Evolutionary conservation across 2,888 invertebrate species (phyloP).

Genomic region (Aplocera efformata): DNA sequence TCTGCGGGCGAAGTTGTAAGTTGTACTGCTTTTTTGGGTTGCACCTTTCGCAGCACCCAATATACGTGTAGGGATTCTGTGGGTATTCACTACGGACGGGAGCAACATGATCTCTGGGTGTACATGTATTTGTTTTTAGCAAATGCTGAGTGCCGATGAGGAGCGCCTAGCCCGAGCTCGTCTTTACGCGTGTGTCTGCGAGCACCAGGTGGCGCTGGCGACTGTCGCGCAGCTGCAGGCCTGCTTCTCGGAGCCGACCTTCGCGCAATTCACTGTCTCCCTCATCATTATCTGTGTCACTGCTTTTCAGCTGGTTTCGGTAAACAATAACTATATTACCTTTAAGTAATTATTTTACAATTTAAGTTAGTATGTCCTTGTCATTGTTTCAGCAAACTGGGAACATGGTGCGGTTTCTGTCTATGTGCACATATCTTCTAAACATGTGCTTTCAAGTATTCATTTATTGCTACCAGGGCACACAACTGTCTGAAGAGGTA

Average conservation of each 20-base stretch:
- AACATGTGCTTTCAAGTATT: constrained; percentile 76
- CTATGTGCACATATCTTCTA: constrained; percentile 65
- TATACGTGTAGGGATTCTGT: no score
- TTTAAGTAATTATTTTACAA: neutral
- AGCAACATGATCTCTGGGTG: no score
- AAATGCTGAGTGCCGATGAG: constrained; percentile 37
- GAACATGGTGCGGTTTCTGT: constrained; percentile 57
- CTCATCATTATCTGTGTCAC: constrained; percentile 77
- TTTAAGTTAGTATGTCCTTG: neutral
- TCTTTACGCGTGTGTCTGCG: constrained; percentile 44
- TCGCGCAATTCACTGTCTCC: constrained; percentile 74
- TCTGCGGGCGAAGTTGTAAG: no score
- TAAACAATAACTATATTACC: constrained; percentile 34
- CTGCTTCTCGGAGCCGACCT: constrained; percentile 67
- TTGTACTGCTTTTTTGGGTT: no score
- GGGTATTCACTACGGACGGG: no score
- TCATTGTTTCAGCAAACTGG: constrained; percentile 44
- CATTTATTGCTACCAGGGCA: constrained; percentile 78
- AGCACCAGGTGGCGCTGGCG: constrained; percentile 53
- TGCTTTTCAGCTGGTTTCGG: constrained; percentile 72
- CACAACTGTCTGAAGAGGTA: constrained; percentile 70
- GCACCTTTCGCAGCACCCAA: no score
- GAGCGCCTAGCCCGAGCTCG: constrained; percentile 39
- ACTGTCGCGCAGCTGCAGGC: constrained; percentile 51
- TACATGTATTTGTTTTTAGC: constrained; percentile 28